Evolutionary conservation across 1,140 invertebrate genomes (phyloP), one percentile per base, ranked within the genome.

Genomic region (Halesus radiatus): DNA sequence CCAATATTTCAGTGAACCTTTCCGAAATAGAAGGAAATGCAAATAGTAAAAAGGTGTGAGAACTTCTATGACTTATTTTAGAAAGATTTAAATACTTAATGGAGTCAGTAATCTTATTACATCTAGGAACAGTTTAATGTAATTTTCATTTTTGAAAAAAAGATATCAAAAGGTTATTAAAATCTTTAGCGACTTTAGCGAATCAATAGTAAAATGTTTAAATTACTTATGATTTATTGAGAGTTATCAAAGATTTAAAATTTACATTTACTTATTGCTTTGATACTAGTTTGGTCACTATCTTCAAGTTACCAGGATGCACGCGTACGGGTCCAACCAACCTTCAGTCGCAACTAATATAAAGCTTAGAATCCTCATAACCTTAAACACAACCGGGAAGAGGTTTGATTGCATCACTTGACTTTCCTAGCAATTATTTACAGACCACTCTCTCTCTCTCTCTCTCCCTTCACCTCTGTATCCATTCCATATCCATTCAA

Each of bases 211-310:
- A 3, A 32, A 77, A n/a, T 75, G 29, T 78, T 45, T 77, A 78
- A 64, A 70, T 68, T 78, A 70, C 60, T 56, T 58, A 75, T 26
- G 20, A 56, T 58, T 58, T 56, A 74, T 26, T 18, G 56, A 79
- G 16, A n/a, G 37, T 26, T 78, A 53, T 52, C 23, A 54, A 54
- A 68, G 53, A 54, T 50, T 56, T 53, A 64, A 32, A 79, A 74
- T 79, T 76, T 80, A 80, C 53, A 76, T 76, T 56, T 80, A 80
- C 53, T 80, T 80, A 80, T 80, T 80, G 79, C 79, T 80, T 73
- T 68, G 78, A 74, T 79, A 79, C 56, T 79, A 79, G 74, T 74
- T 74, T 79, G 78, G 78, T 79, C 78, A 79, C 78, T 79, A 64
- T 29, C 22, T 29, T 77, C 23, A 32, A 68, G 32, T 32, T 60